Percentiles rank a stretch among this genome's conserved stretches.
Conservation (phyloP, 2,113 vertebrate genomes). For the Numida meleagris region DNA sequence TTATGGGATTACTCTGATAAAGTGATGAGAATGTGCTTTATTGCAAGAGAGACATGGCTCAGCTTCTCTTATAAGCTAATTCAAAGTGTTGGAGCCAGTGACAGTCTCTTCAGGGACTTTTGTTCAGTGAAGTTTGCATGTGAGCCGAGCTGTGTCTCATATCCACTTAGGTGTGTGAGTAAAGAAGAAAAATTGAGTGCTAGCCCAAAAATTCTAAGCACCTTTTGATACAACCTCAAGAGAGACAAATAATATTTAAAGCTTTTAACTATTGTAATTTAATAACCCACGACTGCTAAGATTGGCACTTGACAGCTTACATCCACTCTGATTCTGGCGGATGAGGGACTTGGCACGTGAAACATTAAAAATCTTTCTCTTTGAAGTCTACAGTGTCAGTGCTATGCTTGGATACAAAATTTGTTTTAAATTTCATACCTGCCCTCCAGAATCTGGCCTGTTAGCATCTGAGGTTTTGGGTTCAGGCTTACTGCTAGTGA, state of each 20-base stretch:
- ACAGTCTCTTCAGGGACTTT: neutral
- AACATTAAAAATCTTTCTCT: neutral
- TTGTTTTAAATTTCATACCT: neutral
- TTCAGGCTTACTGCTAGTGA: neutral
- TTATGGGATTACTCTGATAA: neutral
- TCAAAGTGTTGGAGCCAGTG: rapidly evolving
- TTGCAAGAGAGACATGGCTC: neutral
- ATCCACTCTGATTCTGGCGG: neutral
- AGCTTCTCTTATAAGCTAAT: neutral
- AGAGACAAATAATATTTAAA: neutral
- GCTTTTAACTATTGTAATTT: neutral
- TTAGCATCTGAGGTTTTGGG: neutral
- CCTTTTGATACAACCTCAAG: neutral
- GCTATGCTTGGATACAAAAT: neutral
- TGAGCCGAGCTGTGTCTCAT: neutral
- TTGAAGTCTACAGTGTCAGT: neutral
- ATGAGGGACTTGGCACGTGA: neutral
- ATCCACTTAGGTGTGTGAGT: neutral
- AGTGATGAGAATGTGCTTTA: neutral
- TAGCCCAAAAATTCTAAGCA: neutral
- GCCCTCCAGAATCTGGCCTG: neutral
- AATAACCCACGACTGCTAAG: neutral
- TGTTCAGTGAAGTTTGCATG: neutral
- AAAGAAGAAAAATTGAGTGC: neutral
- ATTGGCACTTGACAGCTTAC: neutral